Percentiles rank a stretch among this genome's conserved stretches.
These are phyloP conservation scores for Porites evermanni DNA, from an alignment of 92 coral and sea anemone species.

Conservation along the genomic window DNA sequence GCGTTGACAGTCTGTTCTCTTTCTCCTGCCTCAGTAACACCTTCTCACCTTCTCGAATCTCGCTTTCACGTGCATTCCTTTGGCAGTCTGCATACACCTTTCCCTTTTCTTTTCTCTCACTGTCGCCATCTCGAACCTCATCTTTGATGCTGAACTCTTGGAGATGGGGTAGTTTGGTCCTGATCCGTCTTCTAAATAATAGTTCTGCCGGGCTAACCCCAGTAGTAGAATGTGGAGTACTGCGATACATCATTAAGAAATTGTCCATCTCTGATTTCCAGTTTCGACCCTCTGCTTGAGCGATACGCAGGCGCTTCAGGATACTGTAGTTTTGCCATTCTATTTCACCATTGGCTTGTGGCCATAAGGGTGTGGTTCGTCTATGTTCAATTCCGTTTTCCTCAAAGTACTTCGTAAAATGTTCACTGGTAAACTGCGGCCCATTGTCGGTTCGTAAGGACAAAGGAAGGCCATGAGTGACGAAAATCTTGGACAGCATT, in stretches of 20 bases:
- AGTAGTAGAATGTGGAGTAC: conserved; percentile 11
- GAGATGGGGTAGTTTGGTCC: background rate
- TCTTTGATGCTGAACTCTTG: conserved; percentile 17
- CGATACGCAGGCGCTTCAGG: conserved; percentile 19
- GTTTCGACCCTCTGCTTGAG: conserved; percentile 51
- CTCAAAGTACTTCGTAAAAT: no score
- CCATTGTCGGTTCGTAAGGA: conserved; percentile 38
- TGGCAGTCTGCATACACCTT: background rate
- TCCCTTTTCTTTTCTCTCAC: conserved; percentile 36
- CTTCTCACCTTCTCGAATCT: conserved; percentile 23
- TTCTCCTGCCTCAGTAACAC: background rate
- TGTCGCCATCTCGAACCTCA: conserved; percentile 31
- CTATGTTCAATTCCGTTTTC: conserved; percentile 16
- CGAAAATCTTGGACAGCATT: no score
- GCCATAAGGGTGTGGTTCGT: conserved; percentile 35
- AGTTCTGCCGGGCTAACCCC: background rate
- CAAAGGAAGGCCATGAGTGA: no score
- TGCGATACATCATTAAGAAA: background rate
- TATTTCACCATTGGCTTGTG: conserved; percentile 23
- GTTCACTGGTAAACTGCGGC: conserved; percentile 27
- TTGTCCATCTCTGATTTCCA: conserved; percentile 21
- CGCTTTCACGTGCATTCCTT: conserved; percentile 29
- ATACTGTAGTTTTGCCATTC: conserved; percentile 44
- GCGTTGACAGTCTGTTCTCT: no score
- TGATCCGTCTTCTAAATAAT: background rate